Conservation (phyloP, 2,797 vertebrate species). For the Ctenopoma multispine region DNA sequence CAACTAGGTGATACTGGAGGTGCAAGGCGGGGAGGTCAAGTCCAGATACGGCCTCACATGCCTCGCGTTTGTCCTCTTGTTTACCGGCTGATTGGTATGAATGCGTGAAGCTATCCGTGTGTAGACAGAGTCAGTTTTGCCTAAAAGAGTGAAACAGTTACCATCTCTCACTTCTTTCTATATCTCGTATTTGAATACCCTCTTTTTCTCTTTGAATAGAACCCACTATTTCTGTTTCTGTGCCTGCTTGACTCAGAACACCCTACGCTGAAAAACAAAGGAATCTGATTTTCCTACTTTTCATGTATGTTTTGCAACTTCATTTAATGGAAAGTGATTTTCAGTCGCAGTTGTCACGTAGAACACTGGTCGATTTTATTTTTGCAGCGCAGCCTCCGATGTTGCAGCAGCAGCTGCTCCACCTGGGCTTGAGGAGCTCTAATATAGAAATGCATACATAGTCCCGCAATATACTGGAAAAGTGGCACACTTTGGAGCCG, state of each 20-base stretch:
- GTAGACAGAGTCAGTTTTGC: not conserved
- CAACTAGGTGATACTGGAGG: conserved; percentile 43
- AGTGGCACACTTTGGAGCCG: conserved; percentile 63
- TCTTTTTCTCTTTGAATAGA: not conserved
- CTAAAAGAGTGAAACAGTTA: not conserved
- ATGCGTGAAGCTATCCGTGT: not conserved
- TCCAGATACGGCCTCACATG: conserved; percentile 61
- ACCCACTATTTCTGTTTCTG: not conserved
- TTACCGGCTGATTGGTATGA: conserved; percentile 13
- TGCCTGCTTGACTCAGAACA: not conserved
- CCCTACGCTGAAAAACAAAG: not conserved
- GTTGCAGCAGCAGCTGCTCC: conserved; percentile 19
- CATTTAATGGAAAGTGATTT: conserved; percentile 5
- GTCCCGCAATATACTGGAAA: conserved; percentile 61
- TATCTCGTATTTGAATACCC: not conserved
- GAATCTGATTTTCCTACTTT: not conserved
- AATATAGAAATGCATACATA: conserved; percentile 30
- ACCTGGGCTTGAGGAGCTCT: conserved; percentile 9
- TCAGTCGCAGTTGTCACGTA: not conserved
- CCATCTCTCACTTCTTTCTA: not conserved
- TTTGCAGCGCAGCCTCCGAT: conserved; percentile 5
- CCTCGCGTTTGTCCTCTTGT: conserved; percentile 48
- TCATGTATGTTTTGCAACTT: not conserved
- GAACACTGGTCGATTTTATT: not conserved
- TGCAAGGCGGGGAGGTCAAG: conserved; percentile 77